Evolutionary conservation across 2,797 vertebrate genomes (phyloP).

Genomic region (Melanotaenia boesemani): DNA sequence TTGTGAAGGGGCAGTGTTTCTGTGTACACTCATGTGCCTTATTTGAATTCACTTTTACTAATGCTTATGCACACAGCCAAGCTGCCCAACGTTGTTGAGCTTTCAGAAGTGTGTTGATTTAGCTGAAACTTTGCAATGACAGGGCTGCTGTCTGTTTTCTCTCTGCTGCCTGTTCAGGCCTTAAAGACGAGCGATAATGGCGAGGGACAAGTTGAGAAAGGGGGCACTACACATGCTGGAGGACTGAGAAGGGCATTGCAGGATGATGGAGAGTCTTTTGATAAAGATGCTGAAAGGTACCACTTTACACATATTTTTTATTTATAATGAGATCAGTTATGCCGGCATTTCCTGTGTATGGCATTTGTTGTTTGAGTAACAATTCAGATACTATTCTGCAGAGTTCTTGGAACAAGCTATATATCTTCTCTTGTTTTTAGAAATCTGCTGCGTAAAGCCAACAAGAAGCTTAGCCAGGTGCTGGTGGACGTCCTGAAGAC

Average conservation of each 20-base stretch:
- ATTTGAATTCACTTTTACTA: constrained; percentile 70
- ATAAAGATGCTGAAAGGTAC: constrained; percentile 89
- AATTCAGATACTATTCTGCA: background rate
- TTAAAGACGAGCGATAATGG: constrained; percentile 78
- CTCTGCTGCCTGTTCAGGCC: constrained; percentile 87
- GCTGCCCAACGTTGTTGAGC: constrained; percentile 24
- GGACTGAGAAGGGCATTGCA: constrained; percentile 48
- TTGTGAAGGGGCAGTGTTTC: constrained; percentile 41
- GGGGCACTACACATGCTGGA: constrained; percentile 46
- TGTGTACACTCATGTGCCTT: constrained; percentile 17
- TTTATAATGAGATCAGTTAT: background rate
- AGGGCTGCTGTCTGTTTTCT: constrained; percentile 90
- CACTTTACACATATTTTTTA: background rate
- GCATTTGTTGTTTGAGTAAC: background rate
- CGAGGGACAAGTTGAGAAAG: constrained; percentile 27
- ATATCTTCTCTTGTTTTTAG: constrained; percentile 64
- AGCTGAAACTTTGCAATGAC: constrained; percentile 82
- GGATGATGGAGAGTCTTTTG: constrained; percentile 64
- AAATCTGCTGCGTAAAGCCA: constrained; percentile 84
- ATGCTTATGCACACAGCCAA: constrained; percentile 12
- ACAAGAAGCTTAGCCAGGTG: constrained; percentile 89
- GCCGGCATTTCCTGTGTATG: background rate
- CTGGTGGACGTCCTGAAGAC: constrained; percentile 93
- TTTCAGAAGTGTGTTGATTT: constrained; percentile 37
- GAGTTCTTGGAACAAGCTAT: background rate